Evolutionary conservation across 2,888 invertebrate genomes (phyloP).

Genomic region (Kuschelorhynchus macadamiae): DNA sequence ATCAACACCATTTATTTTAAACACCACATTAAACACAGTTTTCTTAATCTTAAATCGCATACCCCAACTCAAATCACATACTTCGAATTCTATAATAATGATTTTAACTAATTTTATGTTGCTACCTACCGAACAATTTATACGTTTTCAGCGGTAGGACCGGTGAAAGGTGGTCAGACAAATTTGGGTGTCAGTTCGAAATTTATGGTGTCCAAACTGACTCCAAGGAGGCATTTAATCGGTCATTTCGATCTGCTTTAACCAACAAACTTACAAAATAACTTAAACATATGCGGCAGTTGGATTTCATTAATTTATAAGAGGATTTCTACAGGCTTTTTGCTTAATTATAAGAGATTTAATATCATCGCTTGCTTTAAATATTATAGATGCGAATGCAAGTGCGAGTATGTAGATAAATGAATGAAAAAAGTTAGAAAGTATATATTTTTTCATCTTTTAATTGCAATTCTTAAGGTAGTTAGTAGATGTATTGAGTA

Average conservation of each 20-base stretch:
- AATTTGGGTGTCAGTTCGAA: constrained; percentile 50
- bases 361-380: too few relatives aligned
- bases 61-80: constrained; percentile 30
- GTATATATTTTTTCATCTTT: too few relatives aligned
- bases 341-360: too few relatives aligned
- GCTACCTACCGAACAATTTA: constrained; percentile 44
- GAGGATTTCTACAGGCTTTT: constrained; percentile 39
- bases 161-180: constrained; percentile 45
- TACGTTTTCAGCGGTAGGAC: constrained; percentile 34
- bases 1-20: constrained; percentile 36
- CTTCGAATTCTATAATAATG: constrained; percentile 45
- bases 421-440: too few relatives aligned
- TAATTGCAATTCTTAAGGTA: too few relatives aligned
- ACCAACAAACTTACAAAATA: constrained; percentile 64
- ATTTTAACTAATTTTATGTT: constrained; percentile 48
- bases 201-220: constrained; percentile 61
- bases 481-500: too few relatives aligned
- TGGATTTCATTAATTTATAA: constrained; percentile 61
- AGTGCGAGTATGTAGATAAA: too few relatives aligned
- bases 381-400: too few relatives aligned
- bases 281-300: constrained; percentile 64
- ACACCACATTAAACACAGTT: constrained; percentile 21
- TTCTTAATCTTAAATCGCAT: constrained; percentile 27
- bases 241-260: constrained; percentile 63
- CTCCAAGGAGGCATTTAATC: constrained; percentile 61